Conservation (phyloP, 2,888 invertebrate species). For the Rhimphoctona megacephalus region DNA sequence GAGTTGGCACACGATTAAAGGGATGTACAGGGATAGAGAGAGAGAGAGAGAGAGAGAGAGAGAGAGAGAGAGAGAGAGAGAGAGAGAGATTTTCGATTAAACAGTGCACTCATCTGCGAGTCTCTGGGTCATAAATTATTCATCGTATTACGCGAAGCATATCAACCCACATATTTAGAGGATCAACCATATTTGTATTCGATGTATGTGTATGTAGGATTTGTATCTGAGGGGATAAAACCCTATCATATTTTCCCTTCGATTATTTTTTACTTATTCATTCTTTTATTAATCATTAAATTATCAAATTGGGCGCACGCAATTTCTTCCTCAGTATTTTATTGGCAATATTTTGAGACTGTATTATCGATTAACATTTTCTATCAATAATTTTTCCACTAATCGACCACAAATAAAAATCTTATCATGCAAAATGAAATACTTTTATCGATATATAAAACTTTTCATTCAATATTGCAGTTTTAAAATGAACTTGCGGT, state of each 20-base stretch:
- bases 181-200: constrained; percentile 7
- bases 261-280: neutral
- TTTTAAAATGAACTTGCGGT: too few species aligned
- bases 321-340: neutral
- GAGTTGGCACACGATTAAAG: constrained; percentile 13
- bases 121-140: constrained; percentile 62
- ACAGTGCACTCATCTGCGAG: constrained; percentile 57
- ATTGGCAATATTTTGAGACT: neutral
- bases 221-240: constrained; percentile 12
- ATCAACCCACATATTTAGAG: constrained; percentile 66
- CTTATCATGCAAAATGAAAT: neutral
- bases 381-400: neutral
- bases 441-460: neutral
- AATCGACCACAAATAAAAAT: neutral
- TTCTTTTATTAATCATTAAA: neutral
- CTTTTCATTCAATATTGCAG: neutral
- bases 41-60: constrained; percentile 27
- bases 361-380: neutral
- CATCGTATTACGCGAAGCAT: constrained; percentile 66
- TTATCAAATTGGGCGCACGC: neutral
- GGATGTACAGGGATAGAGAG: constrained; percentile 18
- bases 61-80: constrained; percentile 24
- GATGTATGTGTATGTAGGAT: constrained; percentile 3
- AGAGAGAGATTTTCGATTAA: constrained; percentile 50
- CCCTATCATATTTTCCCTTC: constrained; percentile 1